Evolutionary conservation across 2,113 vertebrate species (phyloP).

Genomic region (Rhinoderma darwinii): DNA sequence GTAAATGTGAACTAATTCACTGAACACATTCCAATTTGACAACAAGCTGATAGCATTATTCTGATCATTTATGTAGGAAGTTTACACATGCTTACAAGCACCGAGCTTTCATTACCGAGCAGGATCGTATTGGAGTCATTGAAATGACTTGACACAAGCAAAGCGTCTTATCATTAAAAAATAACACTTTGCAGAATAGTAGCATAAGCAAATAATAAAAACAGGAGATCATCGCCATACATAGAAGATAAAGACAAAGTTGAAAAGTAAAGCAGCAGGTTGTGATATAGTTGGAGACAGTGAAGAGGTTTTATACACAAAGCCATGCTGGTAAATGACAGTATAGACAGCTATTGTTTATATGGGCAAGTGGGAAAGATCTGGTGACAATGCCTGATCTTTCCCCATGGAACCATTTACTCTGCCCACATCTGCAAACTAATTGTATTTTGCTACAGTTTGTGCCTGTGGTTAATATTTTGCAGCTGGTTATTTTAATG

Average conservation of each 20-base stretch:
- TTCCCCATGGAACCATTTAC: neutral
- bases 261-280: neutral
- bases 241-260: constrained; percentile 1
- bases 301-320: neutral
- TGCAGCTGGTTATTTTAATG: constrained; percentile 25
- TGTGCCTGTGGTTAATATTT: constrained; percentile 29
- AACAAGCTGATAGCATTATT: neutral
- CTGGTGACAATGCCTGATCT: neutral
- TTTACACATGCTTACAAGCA: neutral
- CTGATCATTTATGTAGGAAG: neutral
- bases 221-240: neutral
- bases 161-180: constrained; percentile 19
- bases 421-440: neutral
- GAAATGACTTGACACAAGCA: constrained; percentile 19
- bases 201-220: constrained; percentile 24
- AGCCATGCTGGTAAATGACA: neutral
- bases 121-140: neutral
- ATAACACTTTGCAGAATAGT: constrained; percentile 11
- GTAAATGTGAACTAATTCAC: neutral
- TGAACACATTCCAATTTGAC: neutral
- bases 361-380: neutral
- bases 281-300: neutral
- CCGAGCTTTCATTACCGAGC: constrained; percentile 10
- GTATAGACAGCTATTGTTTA: constrained; percentile 22
- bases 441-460: neutral